These are phyloP conservation scores for Columba guinea DNA, from an alignment of 2,797 vertebrate genomes.

Conservation along the genomic window DNA sequence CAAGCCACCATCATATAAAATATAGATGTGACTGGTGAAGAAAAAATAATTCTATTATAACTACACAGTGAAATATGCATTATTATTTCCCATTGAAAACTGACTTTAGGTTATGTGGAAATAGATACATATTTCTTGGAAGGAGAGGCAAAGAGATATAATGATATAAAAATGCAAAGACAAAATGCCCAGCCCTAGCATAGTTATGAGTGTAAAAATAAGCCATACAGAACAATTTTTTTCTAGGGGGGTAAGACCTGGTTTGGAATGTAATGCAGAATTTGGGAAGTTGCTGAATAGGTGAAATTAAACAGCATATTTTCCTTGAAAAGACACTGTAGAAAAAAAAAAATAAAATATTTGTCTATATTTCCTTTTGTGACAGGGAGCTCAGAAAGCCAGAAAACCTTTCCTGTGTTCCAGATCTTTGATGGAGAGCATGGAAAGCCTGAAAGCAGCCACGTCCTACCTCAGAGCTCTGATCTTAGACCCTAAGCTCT, in stretches of 20 bases:
- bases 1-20: not conserved
- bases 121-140: not conserved
- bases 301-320: not conserved
- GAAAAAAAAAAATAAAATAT: not conserved
- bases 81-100: not conserved
- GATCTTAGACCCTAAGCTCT: not conserved
- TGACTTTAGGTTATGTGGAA: not conserved
- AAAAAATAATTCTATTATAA: not conserved
- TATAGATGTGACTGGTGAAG: not conserved
- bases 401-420: not conserved
- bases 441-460: not conserved
- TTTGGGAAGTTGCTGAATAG: not conserved
- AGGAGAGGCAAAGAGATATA: not conserved
- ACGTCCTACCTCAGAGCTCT: not conserved
- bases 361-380: not conserved
- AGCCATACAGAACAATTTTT: not conserved
- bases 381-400: not conserved
- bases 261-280: not conserved
- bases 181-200: not conserved
- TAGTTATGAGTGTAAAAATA: not conserved
- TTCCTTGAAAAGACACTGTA: not conserved
- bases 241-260: fast-evolving
- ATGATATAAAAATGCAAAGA: not conserved
- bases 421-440: not conserved
- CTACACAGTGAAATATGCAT: not conserved